Conservation (phyloP, 2,888 invertebrate genomes). For the Disparrhopalites patrizii region DNA sequence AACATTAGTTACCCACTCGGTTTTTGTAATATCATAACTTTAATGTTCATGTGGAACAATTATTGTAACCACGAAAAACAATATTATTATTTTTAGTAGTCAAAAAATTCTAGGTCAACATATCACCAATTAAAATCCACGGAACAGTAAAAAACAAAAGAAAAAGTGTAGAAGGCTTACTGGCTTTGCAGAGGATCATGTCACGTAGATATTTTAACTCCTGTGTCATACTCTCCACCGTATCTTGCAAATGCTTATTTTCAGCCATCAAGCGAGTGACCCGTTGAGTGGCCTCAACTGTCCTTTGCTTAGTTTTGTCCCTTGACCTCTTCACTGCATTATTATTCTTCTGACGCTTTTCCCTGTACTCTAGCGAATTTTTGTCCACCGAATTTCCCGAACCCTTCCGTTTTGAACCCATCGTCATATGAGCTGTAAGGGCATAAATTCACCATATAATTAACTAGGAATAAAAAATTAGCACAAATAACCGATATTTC, state of each 20-base stretch:
- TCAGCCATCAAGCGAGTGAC: slow-evolving; percentile 55
- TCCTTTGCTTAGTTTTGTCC: slow-evolving; percentile 57
- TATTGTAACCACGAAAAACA: too few species aligned
- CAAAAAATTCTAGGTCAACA: too few species aligned
- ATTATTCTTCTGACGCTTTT: slow-evolving; percentile 71
- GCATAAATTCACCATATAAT: background rate
- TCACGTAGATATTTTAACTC: slow-evolving; percentile 76
- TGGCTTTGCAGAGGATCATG: slow-evolving; percentile 73
- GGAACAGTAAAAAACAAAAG: too few species aligned
- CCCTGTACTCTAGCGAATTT: slow-evolving; percentile 64
- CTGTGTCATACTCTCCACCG: slow-evolving; percentile 74
- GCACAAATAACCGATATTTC: too few species aligned
- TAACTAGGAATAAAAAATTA: background rate
- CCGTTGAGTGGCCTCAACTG: slow-evolving; percentile 16
- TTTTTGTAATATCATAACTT: too few species aligned
- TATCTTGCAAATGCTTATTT: slow-evolving; percentile 73
- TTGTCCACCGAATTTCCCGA: slow-evolving; percentile 41
- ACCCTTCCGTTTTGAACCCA: slow-evolving; percentile 17
- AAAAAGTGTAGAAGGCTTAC: too few species aligned
- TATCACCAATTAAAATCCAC: too few species aligned
- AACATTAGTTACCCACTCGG: too few species aligned
- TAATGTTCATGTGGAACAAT: too few species aligned
- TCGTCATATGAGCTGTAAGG: too few species aligned
- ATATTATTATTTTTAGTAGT: too few species aligned
- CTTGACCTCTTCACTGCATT: slow-evolving; percentile 79